Evolutionary conservation across 2,797 vertebrate genomes (phyloP).

Genomic region (Siniperca scherzeri): DNA sequence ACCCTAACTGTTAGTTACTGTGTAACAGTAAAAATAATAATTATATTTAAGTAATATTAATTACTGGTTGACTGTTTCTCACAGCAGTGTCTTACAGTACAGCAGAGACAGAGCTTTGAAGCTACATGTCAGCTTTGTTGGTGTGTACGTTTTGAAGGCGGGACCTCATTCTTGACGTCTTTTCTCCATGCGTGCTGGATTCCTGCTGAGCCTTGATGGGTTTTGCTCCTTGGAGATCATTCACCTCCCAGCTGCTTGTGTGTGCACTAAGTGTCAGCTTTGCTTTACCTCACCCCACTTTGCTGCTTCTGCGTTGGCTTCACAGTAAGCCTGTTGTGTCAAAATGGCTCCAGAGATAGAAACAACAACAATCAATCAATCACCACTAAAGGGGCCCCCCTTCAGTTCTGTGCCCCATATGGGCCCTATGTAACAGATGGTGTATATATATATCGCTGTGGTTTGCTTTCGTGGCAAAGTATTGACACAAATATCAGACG

Average conservation of each 20-base stretch:
- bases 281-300: slow-evolving; percentile 57
- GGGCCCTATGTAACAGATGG: slow-evolving; percentile 38
- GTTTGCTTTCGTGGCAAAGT: background rate
- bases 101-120: background rate
- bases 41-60: slow-evolving; percentile 31
- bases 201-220: slow-evolving; percentile 24
- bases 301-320: slow-evolving; percentile 25
- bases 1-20: background rate
- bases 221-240: slow-evolving; percentile 44
- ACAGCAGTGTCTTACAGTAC: background rate
- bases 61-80: slow-evolving; percentile 30
- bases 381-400: background rate
- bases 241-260: slow-evolving; percentile 56
- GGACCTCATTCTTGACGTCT: background rate
- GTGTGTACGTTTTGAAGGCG: slow-evolving; percentile 2
- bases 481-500: background rate
- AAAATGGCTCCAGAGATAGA: slow-evolving; percentile 53
- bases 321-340: slow-evolving; percentile 36
- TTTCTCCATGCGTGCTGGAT: slow-evolving; percentile 17
- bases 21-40: slow-evolving; percentile 21
- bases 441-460: background rate
- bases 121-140: slow-evolving; percentile 4
- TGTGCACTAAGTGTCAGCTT: slow-evolving; percentile 49
- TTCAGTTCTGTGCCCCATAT: slow-evolving; percentile 8
- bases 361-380: slow-evolving; percentile 36